Conservation (phyloP, 2,113 vertebrate genomes). For the Mellivora capensis region DNA sequence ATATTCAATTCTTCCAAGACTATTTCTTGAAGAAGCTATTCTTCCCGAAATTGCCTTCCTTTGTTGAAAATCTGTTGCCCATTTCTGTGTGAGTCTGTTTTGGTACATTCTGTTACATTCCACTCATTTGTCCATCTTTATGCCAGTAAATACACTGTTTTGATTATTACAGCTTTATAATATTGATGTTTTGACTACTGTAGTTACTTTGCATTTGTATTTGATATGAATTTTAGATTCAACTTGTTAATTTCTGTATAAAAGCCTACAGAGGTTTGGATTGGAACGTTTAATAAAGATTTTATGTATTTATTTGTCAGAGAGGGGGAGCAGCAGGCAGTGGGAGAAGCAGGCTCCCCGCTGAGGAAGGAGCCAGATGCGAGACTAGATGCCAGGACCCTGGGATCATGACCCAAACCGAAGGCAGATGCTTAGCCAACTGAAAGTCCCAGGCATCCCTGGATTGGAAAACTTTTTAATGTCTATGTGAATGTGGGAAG, state of each 20-base stretch:
- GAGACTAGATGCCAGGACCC: too few species aligned
- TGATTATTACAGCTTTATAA: not conserved
- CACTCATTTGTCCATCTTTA: not conserved
- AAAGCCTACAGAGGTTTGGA: not conserved
- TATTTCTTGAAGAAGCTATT: not conserved
- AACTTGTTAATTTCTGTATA: not conserved
- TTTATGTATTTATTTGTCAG: too few species aligned
- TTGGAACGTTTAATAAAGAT: not conserved
- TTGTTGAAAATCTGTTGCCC: conserved; percentile 5
- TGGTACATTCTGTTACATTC: not conserved
- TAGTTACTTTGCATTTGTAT: not conserved
- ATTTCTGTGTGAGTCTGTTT: not conserved
- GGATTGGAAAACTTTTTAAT: not conserved
- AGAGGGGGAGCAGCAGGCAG: too few species aligned
- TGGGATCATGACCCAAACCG: too few species aligned
- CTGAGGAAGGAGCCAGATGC: too few species aligned
- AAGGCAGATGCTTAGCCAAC: too few species aligned
- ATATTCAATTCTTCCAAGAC: not conserved
- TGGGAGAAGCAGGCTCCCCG: too few species aligned
- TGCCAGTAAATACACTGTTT: not conserved
- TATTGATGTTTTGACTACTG: not conserved
- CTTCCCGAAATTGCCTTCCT: not conserved
- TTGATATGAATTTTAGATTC: not conserved
- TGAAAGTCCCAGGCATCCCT: not conserved
- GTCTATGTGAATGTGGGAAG: not conserved